These are phyloP conservation scores for Poicephalus meyeri DNA, from an alignment of 2,113 vertebrate genomes.

Conservation along the genomic window DNA sequence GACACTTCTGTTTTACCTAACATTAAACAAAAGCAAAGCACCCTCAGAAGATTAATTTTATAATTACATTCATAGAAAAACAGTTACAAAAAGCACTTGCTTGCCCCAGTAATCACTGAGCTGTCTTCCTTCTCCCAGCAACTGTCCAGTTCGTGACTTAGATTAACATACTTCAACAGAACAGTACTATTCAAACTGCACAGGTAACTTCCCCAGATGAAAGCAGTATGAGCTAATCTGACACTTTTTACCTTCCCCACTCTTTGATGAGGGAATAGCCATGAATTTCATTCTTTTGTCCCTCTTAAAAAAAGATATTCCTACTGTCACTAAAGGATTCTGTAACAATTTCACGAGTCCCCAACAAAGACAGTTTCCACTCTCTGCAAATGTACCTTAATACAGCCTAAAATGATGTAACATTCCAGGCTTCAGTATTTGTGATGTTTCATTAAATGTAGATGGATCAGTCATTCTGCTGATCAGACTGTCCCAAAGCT, in stretches of 20 bases:
- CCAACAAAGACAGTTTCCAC: neutral
- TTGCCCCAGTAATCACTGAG: fast-evolving
- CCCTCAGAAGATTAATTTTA: neutral
- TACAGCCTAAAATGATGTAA: fast-evolving
- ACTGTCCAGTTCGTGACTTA: neutral
- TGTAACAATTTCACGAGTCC: neutral
- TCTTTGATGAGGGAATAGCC: neutral
- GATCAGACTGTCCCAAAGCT: neutral
- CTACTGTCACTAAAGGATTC: neutral
- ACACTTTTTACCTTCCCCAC: neutral
- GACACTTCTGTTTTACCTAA: neutral
- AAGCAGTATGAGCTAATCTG: neutral
- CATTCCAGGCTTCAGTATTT: neutral
- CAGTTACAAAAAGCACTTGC: neutral
- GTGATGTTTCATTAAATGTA: neutral
- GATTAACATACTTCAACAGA: neutral
- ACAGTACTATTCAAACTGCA: neutral
- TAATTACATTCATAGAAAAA: neutral
- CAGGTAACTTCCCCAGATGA: neutral
- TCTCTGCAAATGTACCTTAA: neutral
- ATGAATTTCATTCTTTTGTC: neutral
- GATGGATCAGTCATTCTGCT: neutral
- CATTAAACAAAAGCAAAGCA: neutral
- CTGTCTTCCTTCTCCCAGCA: neutral
- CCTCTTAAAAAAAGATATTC: neutral